Evolutionary conservation across 2,113 vertebrate genomes (phyloP), one percentile per base, ranked within the genome.

Genomic region (Willisornis vidua): DNA sequence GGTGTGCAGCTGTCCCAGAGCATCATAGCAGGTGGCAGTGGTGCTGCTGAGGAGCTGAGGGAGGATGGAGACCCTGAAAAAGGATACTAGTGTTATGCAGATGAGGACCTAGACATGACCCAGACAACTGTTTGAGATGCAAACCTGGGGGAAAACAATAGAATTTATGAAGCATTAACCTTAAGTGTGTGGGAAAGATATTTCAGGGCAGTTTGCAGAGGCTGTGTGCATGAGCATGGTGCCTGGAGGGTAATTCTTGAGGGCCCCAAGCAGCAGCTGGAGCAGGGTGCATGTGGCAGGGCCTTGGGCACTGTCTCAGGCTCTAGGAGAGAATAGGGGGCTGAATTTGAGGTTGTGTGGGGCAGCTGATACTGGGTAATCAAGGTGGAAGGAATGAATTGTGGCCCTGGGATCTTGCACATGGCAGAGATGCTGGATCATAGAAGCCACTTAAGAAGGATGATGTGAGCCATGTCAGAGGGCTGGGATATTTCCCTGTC

Each of bases 171-270:
- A 81, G 5, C 17, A 19, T 51, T 75, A 79, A 25, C 14, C 29
- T 39, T n/a, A 15, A 49, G 18, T 8, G 15, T 26, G 17, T 59
- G 10, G 23, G 20, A 70, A 3, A 49, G 41, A 70, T 31, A 55
- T 29, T 26, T 16, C 2, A 0, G 33, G 20, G 29, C 49, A 48
- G 11, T 55, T 59, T 72, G 29, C 3, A 11, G 23, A 0, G 4
- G 19, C 17, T 74, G 24, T 3, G 6, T 4, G 17, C 52, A 14
- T 66, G 28, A 33, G 1, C 0, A 0, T 29, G 37, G 28, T 52
- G 19, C 71, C 80, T 5, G 6, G 45, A 88, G 19, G 4, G 31
- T 9, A 62, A 52, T 33, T 28, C 14, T 3, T 31, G n/a, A 58
- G n/a, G 31, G 26, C 9, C 20, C 48, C 43, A 62, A 24, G 26